Conservation (phyloP, 1,140 invertebrate species). For the Drosophila arizonae region DNA sequence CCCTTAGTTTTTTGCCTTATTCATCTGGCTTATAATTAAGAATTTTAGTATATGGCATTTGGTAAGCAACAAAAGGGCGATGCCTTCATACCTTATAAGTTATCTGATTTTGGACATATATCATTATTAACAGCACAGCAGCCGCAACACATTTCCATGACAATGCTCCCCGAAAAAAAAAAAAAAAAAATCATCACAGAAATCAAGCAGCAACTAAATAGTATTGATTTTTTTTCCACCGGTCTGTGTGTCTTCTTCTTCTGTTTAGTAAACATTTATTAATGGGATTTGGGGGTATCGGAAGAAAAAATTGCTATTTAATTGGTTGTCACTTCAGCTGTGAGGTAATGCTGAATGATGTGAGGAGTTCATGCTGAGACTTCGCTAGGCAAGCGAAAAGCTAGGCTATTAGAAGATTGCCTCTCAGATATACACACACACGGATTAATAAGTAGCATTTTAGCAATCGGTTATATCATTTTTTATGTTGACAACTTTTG, state of each 20-base stretch:
- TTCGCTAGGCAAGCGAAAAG: neutral
- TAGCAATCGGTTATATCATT: constrained; percentile 7
- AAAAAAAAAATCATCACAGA: constrained; percentile 47
- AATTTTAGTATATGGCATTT: constrained; percentile 40
- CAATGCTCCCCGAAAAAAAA: constrained; percentile 37
- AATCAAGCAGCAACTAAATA: constrained; percentile 61
- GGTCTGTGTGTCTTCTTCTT: neutral
- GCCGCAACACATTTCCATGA: constrained; percentile 58
- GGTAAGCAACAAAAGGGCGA: constrained; percentile 39
- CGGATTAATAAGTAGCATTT: constrained; percentile 10
- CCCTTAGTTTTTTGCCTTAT: constrained; percentile 9
- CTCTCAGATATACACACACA: constrained; percentile 6
- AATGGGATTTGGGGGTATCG: constrained; percentile 53
- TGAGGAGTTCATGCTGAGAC: constrained; percentile 28
- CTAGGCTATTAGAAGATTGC: constrained; percentile 1
- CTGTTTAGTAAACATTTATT: constrained; percentile 54
- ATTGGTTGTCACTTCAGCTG: constrained; percentile 72
- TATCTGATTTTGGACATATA: constrained; percentile 69
- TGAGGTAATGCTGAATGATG: constrained; percentile 19
- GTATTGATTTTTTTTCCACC: constrained; percentile 34
- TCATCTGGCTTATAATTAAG: constrained; percentile 72
- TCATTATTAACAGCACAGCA: constrained; percentile 60
- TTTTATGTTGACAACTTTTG: constrained; percentile 12
- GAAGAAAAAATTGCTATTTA: constrained; percentile 66
- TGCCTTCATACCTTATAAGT: constrained; percentile 46